Conservation (phyloP, 2,113 vertebrate species). For the Corynorhinus townsendii region DNA sequence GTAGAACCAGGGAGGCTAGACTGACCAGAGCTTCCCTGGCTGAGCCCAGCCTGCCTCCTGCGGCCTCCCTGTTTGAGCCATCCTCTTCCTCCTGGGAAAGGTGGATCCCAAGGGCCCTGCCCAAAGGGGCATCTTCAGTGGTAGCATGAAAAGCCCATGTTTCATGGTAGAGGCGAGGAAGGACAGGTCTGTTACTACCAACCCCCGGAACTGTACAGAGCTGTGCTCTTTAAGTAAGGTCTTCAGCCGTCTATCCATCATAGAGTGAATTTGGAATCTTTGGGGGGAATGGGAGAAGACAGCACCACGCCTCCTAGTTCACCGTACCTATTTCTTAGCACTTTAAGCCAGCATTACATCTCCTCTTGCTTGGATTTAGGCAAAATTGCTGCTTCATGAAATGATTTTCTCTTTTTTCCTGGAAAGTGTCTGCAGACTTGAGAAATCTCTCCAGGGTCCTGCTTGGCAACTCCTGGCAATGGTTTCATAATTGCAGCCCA, state of each 20-base stretch:
- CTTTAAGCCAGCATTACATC: neutral
- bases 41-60: neutral
- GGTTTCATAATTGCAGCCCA: neutral
- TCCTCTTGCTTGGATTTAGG: neutral
- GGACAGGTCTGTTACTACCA: neutral
- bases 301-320: neutral
- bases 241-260: too few relatives aligned
- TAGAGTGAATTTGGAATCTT: neutral
- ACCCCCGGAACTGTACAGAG: neutral
- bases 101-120: neutral
- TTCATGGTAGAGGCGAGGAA: neutral
- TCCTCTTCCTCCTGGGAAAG: neutral
- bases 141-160: neutral
- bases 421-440: neutral
- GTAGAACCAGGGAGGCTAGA: neutral
- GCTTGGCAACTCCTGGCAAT: neutral
- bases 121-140: neutral
- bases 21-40: too few relatives aligned
- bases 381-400: neutral
- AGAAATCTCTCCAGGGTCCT: neutral
- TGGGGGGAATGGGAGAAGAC: neutral
- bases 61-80: neutral
- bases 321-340: neutral
- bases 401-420: neutral
- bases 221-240: neutral